Base-by-base conservation (phyloP, 1,140 invertebrate genomes). In the Sitobion miscanthi region DNA sequence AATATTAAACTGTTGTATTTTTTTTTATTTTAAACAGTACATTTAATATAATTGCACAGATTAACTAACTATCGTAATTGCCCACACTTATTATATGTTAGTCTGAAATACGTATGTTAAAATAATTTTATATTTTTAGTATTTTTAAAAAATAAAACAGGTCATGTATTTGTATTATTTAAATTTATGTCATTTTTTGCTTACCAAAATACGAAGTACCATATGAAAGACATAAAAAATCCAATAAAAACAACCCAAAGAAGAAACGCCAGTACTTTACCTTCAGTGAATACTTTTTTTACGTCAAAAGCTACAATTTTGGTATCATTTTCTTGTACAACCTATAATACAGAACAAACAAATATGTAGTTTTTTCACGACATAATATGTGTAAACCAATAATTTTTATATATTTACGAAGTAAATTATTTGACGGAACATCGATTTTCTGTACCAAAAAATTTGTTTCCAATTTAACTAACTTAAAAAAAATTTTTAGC, bases 191-290 rank as follows among this genome's bases (percentile, higher is more conserved):
- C 14, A 69, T 69, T 69, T n/a, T 11, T 69, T 87, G 25, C 93
- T 94, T 94, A 95, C 96, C 97, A 98, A 94, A 98, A 97, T 1
- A 98, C 95, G 95, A 98, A 99, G 93, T 98, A 97, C 98, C 98
- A 99, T 30, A 98, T 96, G 2, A 98, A 95, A 1, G 97, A 98
- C 0, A 98, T 98, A 93, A 98, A 97, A 94, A 98, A 96, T 2
- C 98, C 98, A 88, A 98, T 97, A 11, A 96, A 96, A 93, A 98
- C 96, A 93, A 98, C 97, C 96, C 97, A 98, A 17, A 97, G 23
- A 42, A 98, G 95, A 94, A 98, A 98, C 4, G 97, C 95, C 6
- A 97, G 94, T 14, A 97, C 96, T 11, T 96, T 96, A 14, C 96
- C 86, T 11, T 97, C 96, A 1, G 96, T 95, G 96, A 96, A 0